phyloP scores from a whole-genome alignment of 2,797 vertebrate species.

The Gadopsis marmoratus region DNA sequence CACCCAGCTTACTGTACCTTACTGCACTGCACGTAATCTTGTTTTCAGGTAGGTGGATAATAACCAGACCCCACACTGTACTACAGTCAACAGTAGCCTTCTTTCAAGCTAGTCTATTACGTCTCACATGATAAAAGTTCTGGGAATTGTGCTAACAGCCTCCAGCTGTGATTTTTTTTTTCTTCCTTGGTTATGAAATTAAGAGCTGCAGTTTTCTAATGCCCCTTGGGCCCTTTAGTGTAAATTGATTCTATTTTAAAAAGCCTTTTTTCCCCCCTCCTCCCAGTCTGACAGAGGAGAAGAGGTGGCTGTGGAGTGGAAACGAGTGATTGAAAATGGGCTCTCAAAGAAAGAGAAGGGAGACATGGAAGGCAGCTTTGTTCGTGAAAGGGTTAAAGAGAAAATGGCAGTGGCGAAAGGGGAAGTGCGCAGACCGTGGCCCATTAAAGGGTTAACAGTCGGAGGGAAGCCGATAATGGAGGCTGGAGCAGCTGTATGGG shows the following conservation, averaged over 20 bases:
- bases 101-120: constrained; percentile 49
- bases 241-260: constrained; percentile 82
- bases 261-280: constrained; percentile 38
- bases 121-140: constrained; percentile 72
- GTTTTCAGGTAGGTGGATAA: constrained; percentile 48
- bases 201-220: constrained; percentile 77
- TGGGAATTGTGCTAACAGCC: constrained; percentile 64
- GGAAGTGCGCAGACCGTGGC: constrained; percentile 26
- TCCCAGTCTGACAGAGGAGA: constrained; percentile 49
- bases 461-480: constrained; percentile 66
- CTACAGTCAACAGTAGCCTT: constrained; percentile 40
- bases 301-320: constrained; percentile 51
- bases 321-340: constrained; percentile 57
- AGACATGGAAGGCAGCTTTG: constrained; percentile 24
- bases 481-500: constrained; percentile 64
- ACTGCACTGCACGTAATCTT: constrained; percentile 39
- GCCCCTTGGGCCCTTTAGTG: constrained; percentile 74
- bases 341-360: constrained; percentile 56
- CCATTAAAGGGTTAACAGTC: constrained; percentile 73
- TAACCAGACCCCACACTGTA: constrained; percentile 29
- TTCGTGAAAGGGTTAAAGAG: constrained; percentile 70
- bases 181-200: constrained; percentile 72
- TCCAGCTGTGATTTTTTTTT: constrained; percentile 48
- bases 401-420: constrained; percentile 64
- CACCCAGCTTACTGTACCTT: constrained; percentile 25